phyloP scores from a whole-genome alignment of 2,113 vertebrate species.

The Microtus pennsylvanicus region DNA sequence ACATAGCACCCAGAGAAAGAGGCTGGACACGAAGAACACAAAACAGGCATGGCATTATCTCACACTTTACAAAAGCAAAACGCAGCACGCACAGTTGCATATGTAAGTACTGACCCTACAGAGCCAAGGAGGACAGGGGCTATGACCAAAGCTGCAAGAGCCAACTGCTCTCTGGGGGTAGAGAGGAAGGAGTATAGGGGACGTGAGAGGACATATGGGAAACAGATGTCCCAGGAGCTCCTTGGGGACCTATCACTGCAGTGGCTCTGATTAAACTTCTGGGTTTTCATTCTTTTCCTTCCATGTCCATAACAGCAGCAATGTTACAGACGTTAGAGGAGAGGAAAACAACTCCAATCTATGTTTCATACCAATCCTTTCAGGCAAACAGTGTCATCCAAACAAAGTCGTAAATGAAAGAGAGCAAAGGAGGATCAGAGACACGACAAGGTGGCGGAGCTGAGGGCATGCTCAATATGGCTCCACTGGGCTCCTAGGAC shows the following conservation, averaged over 20 bases:
- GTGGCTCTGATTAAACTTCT: background rate
- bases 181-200: too few relatives aligned
- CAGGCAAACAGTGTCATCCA: background rate
- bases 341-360: background rate
- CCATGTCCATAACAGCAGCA: background rate
- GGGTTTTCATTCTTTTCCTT: background rate
- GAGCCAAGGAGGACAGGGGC: background rate
- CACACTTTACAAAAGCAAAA: background rate
- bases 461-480: accelerated
- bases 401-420: background rate
- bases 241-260: background rate
- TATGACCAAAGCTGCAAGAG: background rate
- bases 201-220: accelerated
- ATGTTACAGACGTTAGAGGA: background rate
- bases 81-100: too few relatives aligned
- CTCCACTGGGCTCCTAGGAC: accelerated
- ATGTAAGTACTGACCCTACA: too few relatives aligned
- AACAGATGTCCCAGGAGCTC: accelerated
- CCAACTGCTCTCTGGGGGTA: accelerated
- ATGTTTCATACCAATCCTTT: background rate
- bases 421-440: background rate
- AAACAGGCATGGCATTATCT: too few relatives aligned
- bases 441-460: background rate
- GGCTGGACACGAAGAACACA: background rate
- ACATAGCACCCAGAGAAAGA: too few relatives aligned